Percentiles rank a stretch among this genome's conserved stretches.
phyloP scores from a whole-genome alignment of 2,797 vertebrate species.

The Cyclura pinguis region DNA sequence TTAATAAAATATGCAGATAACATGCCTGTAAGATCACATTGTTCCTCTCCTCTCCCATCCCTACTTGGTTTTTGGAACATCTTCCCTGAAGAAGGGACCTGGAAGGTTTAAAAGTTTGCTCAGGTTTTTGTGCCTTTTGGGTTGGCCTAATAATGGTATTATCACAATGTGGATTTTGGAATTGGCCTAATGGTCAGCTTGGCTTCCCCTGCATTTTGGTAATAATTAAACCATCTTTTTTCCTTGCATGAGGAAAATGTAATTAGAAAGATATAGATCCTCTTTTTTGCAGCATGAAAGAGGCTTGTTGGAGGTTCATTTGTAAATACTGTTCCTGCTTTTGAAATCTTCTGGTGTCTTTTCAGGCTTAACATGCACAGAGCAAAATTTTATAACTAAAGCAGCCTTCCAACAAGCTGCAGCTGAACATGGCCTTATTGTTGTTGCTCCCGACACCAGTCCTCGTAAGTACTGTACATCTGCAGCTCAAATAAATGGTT shows the following conservation, averaged over 20 bases:
- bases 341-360: neutral
- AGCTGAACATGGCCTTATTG: slow-evolving; percentile 88
- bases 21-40: too few relatives aligned
- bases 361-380: slow-evolving; percentile 92
- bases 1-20: too few relatives aligned
- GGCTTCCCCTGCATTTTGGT: too few relatives aligned
- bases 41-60: too few relatives aligned
- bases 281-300: neutral
- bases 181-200: too few relatives aligned
- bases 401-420: slow-evolving; percentile 90
- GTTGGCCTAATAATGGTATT: too few relatives aligned
- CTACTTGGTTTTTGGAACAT: too few relatives aligned
- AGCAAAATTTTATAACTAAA: slow-evolving; percentile 97
- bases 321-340: neutral
- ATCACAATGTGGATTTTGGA: too few relatives aligned
- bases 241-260: neutral
- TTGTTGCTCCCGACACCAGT: slow-evolving; percentile 93
- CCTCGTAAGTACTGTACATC: slow-evolving; percentile 84
- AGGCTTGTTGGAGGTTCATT: neutral
- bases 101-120: too few relatives aligned
- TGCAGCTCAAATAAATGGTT: neutral
- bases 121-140: too few relatives aligned
- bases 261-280: neutral
- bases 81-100: too few relatives aligned
- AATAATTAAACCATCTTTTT: neutral